Evolutionary conservation across 2,113 vertebrate genomes (phyloP).

Genomic region (Sporophila hypoxantha): DNA sequence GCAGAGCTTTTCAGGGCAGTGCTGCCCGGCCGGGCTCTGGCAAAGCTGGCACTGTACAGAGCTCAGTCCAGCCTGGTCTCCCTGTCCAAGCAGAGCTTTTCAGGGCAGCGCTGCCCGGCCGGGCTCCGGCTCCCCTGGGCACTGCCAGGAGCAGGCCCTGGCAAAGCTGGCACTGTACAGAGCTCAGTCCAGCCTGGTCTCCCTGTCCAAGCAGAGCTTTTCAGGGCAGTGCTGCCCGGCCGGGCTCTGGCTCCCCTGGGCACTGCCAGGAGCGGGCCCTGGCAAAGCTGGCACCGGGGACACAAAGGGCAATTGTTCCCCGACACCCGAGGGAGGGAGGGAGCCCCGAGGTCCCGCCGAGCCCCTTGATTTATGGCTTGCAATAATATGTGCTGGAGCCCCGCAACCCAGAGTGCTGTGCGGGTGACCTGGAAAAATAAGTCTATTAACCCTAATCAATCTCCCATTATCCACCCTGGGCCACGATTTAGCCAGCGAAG

Average conservation of each 20-base stretch:
- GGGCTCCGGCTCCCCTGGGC: no score
- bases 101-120: no score
- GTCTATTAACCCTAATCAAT: constrained; percentile 85
- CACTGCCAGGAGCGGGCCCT: background rate
- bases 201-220: no score
- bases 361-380: constrained; percentile 76
- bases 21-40: background rate
- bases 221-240: background rate
- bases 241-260: background rate
- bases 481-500: constrained; percentile 64
- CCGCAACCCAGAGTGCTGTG: constrained; percentile 62
- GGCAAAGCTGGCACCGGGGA: constrained; percentile 2
- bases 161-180: background rate
- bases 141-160: no score
- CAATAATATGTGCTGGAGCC: constrained; percentile 64
- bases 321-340: constrained; percentile 25
- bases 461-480: constrained; percentile 74
- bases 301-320: constrained; percentile 73
- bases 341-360: constrained; percentile 34
- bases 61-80: no score
- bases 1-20: no score
- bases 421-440: constrained; percentile 77
- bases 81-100: no score
- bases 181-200: background rate
- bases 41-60: no score